These are phyloP conservation scores for Plectrocnemia conspersa DNA, from an alignment of 1,140 invertebrate species.

Conservation along the genomic window DNA sequence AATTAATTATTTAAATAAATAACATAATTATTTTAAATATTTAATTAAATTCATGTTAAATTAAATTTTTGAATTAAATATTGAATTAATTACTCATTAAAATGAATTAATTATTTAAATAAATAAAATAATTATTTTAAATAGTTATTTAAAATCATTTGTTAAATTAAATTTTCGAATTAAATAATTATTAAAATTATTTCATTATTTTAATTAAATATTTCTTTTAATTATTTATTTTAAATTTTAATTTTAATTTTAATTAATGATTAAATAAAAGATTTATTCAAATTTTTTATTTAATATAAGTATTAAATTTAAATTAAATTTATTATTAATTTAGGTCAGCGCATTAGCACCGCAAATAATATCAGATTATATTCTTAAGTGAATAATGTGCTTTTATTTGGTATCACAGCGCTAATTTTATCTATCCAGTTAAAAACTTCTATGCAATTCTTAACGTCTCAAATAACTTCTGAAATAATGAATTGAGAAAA, in stretches of 20 bases:
- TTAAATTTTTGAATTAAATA: background rate
- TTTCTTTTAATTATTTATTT: background rate
- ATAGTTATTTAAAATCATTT: background rate
- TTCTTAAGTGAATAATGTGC: too few species aligned
- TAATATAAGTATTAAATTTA: background rate
- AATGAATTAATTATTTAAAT: too few species aligned
- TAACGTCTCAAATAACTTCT: too few species aligned
- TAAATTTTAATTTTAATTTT: background rate
- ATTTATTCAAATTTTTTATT: background rate
- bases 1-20: too few species aligned
- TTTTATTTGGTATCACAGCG: too few species aligned
- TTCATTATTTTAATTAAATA: background rate
- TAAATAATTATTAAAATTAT: background rate
- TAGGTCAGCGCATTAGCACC: too few species aligned
- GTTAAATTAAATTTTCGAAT: background rate
- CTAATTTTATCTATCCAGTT: too few species aligned
- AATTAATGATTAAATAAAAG: background rate
- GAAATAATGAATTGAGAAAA: too few species aligned
- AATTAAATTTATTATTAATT: background rate
- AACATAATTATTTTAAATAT: too few species aligned
- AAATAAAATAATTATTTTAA: background rate
- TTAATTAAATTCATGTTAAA: background rate
- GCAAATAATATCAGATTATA: too few species aligned
- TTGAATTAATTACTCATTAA: background rate
- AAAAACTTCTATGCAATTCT: too few species aligned